A percentile compares a stretch with the other conserved stretches of the same genome.
These are phyloP conservation scores for Pangasianodon hypophthalmus DNA, from an alignment of 2,113 vertebrate genomes.

Conservation along the genomic window DNA sequence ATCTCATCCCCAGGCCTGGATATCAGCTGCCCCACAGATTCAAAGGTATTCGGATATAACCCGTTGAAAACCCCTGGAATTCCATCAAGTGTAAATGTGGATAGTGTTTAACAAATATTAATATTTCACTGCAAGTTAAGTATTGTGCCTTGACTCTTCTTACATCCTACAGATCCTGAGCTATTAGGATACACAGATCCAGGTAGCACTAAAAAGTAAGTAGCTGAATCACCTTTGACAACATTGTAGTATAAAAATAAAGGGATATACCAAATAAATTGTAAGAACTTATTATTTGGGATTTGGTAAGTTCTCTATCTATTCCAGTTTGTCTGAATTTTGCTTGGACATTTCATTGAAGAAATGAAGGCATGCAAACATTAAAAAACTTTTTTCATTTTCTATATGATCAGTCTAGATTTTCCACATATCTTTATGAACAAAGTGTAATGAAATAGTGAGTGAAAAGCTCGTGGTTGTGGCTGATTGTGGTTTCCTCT, in stretches of 20 bases:
- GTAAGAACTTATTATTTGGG: background rate
- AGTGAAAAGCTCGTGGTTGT: background rate
- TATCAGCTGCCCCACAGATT: constrained; percentile 12
- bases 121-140: constrained; percentile 3
- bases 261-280: background rate
- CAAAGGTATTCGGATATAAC: constrained; percentile 29
- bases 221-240: background rate
- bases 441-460: background rate
- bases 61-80: background rate
- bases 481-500: background rate
- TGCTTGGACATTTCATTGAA: background rate
- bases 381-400: background rate
- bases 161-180: constrained; percentile 35
- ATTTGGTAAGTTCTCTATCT: background rate
- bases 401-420: background rate
- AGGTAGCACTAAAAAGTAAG: constrained; percentile 45
- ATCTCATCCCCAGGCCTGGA: constrained; percentile 17
- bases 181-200: constrained; percentile 35
- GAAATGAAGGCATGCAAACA: background rate
- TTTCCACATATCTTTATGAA: background rate
- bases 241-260: background rate
- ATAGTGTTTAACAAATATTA: background rate
- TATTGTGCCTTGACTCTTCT: background rate
- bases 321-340: background rate
- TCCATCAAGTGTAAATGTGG: background rate